Base-by-base conservation (phyloP, 2,113 vertebrate species). In the Antechinus flavipes region DNA sequence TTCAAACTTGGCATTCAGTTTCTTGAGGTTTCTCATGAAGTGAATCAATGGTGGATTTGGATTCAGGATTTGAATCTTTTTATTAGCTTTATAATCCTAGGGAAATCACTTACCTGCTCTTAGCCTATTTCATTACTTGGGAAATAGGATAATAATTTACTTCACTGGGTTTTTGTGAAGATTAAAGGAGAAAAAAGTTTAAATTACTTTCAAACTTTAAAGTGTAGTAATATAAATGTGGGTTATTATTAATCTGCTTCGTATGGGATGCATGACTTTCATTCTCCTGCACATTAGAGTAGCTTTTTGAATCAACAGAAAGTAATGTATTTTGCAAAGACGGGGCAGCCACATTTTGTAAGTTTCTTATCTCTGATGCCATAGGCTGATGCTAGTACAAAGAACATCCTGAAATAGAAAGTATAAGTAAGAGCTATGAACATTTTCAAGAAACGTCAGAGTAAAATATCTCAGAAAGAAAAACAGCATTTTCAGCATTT, bases 351-450 rank as follows among this genome's bases (percentile, higher is more conserved):
- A 89, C 22, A 22, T 92, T 54, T 54, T 94, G 4, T 49, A 50
- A 84, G n/a, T 89, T 50, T 92, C 93, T 90, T 90, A 52, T 24
- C 52, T 92, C 52, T 55, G 61, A 91, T 90, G 54, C 89, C 68
- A 90, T 42, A 54, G 46, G 3, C 27, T 96, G 92, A 90, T 92
- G 54, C 24, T 2, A 27, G 27, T 91, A 89, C 68, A 54, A 16
- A 61, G 58, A 35, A 30, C 27, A n/a, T 76, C 14, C 61, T 76
- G 11, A 76, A 76, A 76, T n/a, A 76, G 61, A n/a, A 76, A 76
- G 61, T 76, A 76, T 4, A 35, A n/a, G 35, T 14, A 76, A n/a
- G 35, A 76, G 11, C 30, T 12, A 16, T 68, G 61, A 68, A 76
- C 1, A 4, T n/a, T 76, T 76, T 35, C 35, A n/a, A 76, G 61